A percentile compares a stretch with the other conserved stretches of the same genome.
Evolutionary conservation across 2,113 vertebrate genomes (phyloP).

Genomic region (Anoura caudifer): DNA sequence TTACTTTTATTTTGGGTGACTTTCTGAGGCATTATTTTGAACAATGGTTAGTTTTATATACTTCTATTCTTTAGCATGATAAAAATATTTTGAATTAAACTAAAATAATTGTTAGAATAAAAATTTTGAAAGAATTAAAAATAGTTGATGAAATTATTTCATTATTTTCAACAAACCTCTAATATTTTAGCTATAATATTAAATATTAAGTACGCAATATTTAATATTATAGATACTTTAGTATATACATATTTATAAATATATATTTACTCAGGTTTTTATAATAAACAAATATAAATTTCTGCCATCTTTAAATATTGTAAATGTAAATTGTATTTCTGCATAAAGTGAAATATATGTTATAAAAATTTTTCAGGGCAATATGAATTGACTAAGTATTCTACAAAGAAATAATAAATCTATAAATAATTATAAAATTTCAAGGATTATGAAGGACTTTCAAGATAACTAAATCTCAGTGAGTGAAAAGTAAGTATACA

Average conservation of each 20-base stretch:
- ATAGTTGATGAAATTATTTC: not conserved
- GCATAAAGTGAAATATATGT: not conserved
- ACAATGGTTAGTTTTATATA: not conserved
- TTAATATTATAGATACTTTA: not conserved
- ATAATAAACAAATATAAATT: not conserved
- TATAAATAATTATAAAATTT: not conserved
- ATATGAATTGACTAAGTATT: not conserved
- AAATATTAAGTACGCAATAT: not conserved
- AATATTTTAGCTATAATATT: not conserved
- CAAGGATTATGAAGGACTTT: not conserved
- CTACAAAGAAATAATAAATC: not conserved
- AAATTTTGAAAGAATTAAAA: not conserved
- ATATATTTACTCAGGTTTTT: not conserved
- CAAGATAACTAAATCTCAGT: not conserved
- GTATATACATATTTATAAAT: not conserved
- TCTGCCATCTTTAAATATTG: not conserved
- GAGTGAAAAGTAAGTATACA: not conserved
- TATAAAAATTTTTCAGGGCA: not conserved
- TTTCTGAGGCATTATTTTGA: not conserved
- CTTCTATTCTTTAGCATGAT: not conserved
- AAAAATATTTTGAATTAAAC: not conserved
- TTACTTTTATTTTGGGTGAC: not conserved
- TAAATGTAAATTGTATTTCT: not conserved
- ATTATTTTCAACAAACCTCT: not conserved
- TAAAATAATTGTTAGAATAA: not conserved